phyloP scores from a whole-genome alignment of 2,888 invertebrate genomes.

The Xestoiulus laeticollis region DNA sequence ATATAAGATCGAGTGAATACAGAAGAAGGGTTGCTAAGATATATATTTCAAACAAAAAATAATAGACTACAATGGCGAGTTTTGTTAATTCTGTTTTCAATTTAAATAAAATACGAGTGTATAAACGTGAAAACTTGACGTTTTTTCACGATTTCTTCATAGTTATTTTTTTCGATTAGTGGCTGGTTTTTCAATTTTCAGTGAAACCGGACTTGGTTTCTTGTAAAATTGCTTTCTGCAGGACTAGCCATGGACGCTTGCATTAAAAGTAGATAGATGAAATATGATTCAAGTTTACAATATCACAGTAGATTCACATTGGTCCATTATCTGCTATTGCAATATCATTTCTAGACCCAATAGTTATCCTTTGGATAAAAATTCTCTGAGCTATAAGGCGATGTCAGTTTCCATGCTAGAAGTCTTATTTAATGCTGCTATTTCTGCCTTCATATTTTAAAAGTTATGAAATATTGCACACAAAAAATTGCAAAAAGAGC shows the following conservation, averaged over 20 bases:
- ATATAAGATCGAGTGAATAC: background rate
- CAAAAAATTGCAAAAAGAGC: background rate
- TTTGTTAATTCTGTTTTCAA: background rate
- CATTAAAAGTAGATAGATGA: background rate
- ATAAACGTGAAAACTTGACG: background rate
- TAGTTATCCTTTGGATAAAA: background rate
- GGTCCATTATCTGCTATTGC: background rate
- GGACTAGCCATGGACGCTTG: background rate
- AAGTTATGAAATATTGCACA: slow-evolving; percentile 1
- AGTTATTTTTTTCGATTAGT: background rate
- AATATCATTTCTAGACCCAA: background rate
- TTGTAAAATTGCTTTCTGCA: background rate
- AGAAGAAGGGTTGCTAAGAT: background rate
- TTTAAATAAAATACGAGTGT: background rate
- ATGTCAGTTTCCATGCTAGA: background rate
- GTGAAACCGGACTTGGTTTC: background rate
- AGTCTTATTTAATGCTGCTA: background rate
- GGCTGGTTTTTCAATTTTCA: background rate
- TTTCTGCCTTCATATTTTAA: background rate
- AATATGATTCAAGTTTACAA: background rate
- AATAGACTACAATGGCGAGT: background rate
- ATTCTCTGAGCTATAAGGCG: background rate
- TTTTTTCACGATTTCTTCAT: background rate
- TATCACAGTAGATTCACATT: background rate
- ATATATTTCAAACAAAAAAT: background rate